Evolutionary conservation across 2,797 vertebrate species (phyloP), one percentile per base, ranked within the genome.

Genomic region (Clangula hyemalis): DNA sequence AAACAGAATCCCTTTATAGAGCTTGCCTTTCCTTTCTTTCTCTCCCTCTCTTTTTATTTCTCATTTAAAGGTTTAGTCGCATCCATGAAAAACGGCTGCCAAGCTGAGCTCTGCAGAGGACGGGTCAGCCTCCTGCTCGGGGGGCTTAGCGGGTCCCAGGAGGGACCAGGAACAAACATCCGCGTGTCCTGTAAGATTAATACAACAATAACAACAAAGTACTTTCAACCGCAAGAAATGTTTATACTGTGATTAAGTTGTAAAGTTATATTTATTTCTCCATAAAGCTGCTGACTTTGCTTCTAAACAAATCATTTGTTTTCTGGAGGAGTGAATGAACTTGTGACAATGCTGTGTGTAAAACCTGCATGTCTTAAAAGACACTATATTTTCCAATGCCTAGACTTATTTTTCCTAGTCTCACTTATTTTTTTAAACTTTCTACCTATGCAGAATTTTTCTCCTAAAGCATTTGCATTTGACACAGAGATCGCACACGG

Each of bases 181-280:
- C 87, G 11, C 27, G 70, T 69, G 95, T 96, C 94, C 78, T 91
- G 77, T 71, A 97, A 97, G 96, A 96, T 96, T 96, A 95, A 96
- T 83, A 93, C 54, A 94, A 94, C 91, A 94, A 71, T 97, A 96
- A 94, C 77, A 94, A 90, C 86, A 93, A 91, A 94, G 90, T 88
- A 66, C 77, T 15, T 94, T 79, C 30, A 84, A 81, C 38, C 71
- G 85, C 74, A 82, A 72, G 86, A 87, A 94, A 93, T 97, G 91
- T 95, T 96, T 97, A 91, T 47, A 83, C 19, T 93, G 66, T 87
- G 93, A 96, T 96, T 94, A 96, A 79, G 95, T 75, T 93, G 95
- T 96, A 97, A 96, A 97, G 89, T 91, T 96, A 90, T 96, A 96
- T 96, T 97, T 97, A 96, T 97, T 96, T 95, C 95, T 94, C 93